phyloP scores from a whole-genome alignment of 2,113 vertebrate genomes.

The Solea solea region DNA sequence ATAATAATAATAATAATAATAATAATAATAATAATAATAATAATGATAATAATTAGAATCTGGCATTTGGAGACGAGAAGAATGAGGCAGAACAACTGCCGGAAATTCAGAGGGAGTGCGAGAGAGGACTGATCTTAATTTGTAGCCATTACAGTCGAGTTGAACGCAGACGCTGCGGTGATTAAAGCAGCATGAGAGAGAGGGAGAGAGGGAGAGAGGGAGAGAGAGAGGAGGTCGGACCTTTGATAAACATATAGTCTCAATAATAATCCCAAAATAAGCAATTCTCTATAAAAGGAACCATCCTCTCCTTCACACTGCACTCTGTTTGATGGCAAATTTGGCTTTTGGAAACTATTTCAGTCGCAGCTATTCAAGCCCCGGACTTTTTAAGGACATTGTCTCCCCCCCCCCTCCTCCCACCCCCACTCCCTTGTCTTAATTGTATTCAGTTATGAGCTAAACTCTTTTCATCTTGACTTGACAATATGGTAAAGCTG shows the following conservation, averaged over 20 bases:
- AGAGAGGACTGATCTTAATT: conserved; percentile 9
- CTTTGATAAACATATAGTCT: neutral
- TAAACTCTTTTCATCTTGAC: conserved; percentile 8
- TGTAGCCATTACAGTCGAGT: conserved; percentile 7
- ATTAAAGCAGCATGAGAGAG: conserved; percentile 24
- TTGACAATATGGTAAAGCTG: neutral
- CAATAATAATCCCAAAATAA: neutral
- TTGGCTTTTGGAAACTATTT: neutral
- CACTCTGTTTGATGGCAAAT: neutral
- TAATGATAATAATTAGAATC: neutral
- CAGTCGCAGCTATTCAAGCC: neutral
- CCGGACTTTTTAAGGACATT: neutral
- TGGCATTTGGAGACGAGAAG: conserved; percentile 43
- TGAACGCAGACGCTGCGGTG: conserved; percentile 6
- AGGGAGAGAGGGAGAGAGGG: neutral
- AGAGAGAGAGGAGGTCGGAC: neutral
- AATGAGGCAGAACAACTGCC: conserved; percentile 9
- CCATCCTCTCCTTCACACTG: neutral
- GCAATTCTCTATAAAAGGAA: neutral
- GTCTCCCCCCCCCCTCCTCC: too few species aligned
- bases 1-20: neutral
- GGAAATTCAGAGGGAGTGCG: neutral
- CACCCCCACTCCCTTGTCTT: neutral
- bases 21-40: conserved; percentile 30
- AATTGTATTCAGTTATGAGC: conserved; percentile 12